Base-by-base conservation (phyloP, 1,140 invertebrate genomes). In the Trachymyrmex septentrionalis region DNA sequence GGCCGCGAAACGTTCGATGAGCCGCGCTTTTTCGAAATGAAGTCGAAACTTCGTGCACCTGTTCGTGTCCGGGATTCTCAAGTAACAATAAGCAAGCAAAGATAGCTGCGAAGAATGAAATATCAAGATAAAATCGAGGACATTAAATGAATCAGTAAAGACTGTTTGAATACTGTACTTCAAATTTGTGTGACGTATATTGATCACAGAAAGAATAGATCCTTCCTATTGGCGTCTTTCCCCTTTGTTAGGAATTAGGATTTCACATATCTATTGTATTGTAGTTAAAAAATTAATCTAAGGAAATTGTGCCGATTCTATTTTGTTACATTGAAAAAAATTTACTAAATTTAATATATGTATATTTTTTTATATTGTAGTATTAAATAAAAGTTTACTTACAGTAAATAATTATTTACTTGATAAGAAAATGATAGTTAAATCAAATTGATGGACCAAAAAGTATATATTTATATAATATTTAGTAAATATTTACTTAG, bases 1-100 rank as follows among this genome's bases (percentile, higher is more conserved):
- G 69, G 66, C 24, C 6, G 34, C 80, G 80, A 55, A 84, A 73
- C 73, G 67, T 84, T 84, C 10, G 38, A 61, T 82, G 69, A 38
- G 24, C 24, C 19, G 69, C 24, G 24, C 44, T 84, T 75, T 84
- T 50, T 50, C 77, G 44, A 81, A 67, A 69, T 30, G 27, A 55
- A 30, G 63, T 69, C 34, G 77, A 57, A 80, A 57, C 48, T 64
- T 27, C 27, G 10, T 12, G 71, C 27, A 10, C 27, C 48, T 21
- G 16, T 69, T 69, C 66, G 66, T 69, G 38, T 48, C n/a, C n/a
- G 34, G n/a, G 66, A 44, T 69, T 16, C n/a, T 69, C 66, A 69
- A 69, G 48, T 24, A 44, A 69, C n/a, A n/a, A n/a, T n/a, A n/a
- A n/a, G n/a, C n/a, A n/a, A n/a, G n/a, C n/a, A n/a, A n/a, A n/a